A percentile compares a stretch with the other conserved stretches of the same genome.
phyloP scores from a whole-genome alignment of 2,888 invertebrate species.

The Andrena haemorrhoa region DNA sequence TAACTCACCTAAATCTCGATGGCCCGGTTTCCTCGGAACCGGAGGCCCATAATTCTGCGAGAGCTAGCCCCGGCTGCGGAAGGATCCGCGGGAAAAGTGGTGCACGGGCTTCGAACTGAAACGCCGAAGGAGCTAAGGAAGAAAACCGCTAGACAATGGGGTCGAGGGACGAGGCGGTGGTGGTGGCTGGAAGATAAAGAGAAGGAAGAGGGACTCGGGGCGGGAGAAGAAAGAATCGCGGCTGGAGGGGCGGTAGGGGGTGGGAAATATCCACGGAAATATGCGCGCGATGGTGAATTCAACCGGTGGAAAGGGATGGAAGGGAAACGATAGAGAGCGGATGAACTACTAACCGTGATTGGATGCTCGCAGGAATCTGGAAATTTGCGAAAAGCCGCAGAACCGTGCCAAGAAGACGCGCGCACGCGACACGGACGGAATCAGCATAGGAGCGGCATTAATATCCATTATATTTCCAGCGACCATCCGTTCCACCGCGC shows the following conservation, averaged over 20 bases:
- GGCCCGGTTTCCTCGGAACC: slow-evolving; percentile 61
- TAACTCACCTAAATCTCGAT: slow-evolving; percentile 69
- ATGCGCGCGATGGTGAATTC: slow-evolving; percentile 16
- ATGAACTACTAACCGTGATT: slow-evolving; percentile 52
- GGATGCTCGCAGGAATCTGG: slow-evolving; percentile 23
- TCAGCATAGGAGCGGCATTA: slow-evolving; percentile 77
- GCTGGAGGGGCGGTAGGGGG: background rate
- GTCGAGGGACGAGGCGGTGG: background rate
- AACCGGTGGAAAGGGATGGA: slow-evolving; percentile 21
- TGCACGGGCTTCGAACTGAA: slow-evolving; percentile 17
- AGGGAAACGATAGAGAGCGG: slow-evolving; percentile 22
- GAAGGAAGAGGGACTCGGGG: background rate
- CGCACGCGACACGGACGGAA: slow-evolving; percentile 57
- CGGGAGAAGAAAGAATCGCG: slow-evolving; percentile 3
- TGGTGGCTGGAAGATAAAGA: background rate
- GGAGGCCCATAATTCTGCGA: slow-evolving; percentile 65
- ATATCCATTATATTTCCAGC: slow-evolving; percentile 78
- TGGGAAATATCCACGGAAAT: background rate
- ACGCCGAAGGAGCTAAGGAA: background rate
- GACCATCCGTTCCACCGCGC: slow-evolving; percentile 54
- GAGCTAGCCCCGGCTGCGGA: slow-evolving; percentile 39
- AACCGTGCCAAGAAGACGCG: slow-evolving; percentile 18
- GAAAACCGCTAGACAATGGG: slow-evolving; percentile 23
- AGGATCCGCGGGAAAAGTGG: slow-evolving; percentile 39
- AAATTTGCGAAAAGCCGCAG: slow-evolving; percentile 37